Evolutionary conservation across 1,140 invertebrate genomes (phyloP).

Genomic region (Nasonia vitripennis): DNA sequence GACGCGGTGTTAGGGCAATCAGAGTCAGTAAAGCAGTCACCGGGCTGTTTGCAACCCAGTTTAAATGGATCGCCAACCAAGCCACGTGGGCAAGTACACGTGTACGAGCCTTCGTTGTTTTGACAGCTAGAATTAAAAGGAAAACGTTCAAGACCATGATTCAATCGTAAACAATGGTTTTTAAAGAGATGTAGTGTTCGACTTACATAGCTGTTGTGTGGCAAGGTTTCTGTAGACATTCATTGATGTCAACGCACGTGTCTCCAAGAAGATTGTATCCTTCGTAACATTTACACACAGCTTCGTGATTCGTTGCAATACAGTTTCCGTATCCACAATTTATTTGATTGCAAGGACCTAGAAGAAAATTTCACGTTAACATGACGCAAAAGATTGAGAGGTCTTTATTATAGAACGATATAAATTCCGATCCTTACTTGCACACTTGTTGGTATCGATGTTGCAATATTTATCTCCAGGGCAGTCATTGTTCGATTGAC

Average conservation of each 20-base stretch:
- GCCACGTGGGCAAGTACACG: slow-evolving; percentile 85
- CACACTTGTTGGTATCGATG: slow-evolving; percentile 84
- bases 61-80: slow-evolving; percentile 85
- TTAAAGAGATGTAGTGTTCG: not conserved
- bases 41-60: slow-evolving; percentile 83
- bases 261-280: slow-evolving; percentile 83
- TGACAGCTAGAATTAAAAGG: slow-evolving; percentile 76
- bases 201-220: slow-evolving; percentile 82
- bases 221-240: slow-evolving; percentile 86
- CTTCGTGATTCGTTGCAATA: slow-evolving; percentile 81
- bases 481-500: slow-evolving; percentile 85
- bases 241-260: slow-evolving; percentile 87
- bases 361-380: slow-evolving; percentile 56
- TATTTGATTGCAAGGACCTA: slow-evolving; percentile 85
- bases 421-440: slow-evolving; percentile 75
- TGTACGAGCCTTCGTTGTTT: slow-evolving; percentile 85
- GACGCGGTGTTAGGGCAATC: slow-evolving; percentile 87
- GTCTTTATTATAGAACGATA: not conserved
- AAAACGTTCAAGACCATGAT: not conserved
- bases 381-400: not conserved
- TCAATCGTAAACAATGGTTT: not conserved
- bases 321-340: slow-evolving; percentile 86
- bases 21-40: slow-evolving; percentile 86
- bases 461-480: slow-evolving; percentile 85
- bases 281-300: slow-evolving; percentile 83